Evolutionary conservation across 2,888 invertebrate genomes (phyloP), one percentile per base, ranked within the genome.

Genomic region (Aricia artaxerxes): DNA sequence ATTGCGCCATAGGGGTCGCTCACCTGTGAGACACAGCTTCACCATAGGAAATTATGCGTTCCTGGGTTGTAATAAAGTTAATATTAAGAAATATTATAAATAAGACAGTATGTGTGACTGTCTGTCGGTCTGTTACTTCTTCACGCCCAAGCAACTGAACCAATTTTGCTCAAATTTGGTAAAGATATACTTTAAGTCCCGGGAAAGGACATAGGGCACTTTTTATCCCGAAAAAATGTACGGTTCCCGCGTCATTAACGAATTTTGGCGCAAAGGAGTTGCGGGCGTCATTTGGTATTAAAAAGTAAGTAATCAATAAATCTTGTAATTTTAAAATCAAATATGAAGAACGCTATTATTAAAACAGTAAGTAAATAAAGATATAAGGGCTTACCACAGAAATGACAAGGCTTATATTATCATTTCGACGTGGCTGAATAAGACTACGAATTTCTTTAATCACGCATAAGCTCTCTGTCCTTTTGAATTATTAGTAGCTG

Each of bases 1-100:
- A 69, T 69, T 69, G 69, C 69, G 69, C 13, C 69, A 69, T 69
- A 16, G 24, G 69, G 69, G 69, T 69, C 69, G 69, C 69, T 69
- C 38, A 69, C 69, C 69, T 69, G 69, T 69, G 69, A 69, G 69
- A 38, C 9, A 69, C 69, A 69, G 69, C 35, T 38, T 69, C 69
- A 69, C 69, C 38, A 69, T 69, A 64, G 69, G 16, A 69, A 35
- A 35, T 69, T 69, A 69, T 69, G 38, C 35, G 69, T 69, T 38
- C 13, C 35, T 35, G 35, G 13, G 11, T 31, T 11, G 7, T 31
- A 24, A 24, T 61, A 61, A 61, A 61, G 7, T 64, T 24, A 24
- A 64, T 64, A 24, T 11, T 49, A 61, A 60, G 5, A 2, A 31
- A 64, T 64, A 64, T 64, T 11, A 64, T 31, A 7, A 49, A 9